Percentiles rank a stretch among this genome's conserved stretches.
Conservation (phyloP, 2,113 vertebrate species). For the Spea multiplicata region DNA sequence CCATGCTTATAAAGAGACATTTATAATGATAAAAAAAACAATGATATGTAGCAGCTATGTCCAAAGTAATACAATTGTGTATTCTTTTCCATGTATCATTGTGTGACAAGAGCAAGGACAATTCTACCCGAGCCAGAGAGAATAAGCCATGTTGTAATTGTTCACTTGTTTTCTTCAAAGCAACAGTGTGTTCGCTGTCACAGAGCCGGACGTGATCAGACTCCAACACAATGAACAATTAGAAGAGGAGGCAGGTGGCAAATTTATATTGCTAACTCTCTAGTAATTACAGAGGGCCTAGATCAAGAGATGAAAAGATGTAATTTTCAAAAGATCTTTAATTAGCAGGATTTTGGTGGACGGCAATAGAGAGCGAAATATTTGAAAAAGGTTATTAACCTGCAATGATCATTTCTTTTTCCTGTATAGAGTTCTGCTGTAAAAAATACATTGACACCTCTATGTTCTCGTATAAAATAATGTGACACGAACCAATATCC, state of each 20-base stretch:
- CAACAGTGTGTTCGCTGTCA: neutral
- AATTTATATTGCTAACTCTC: conserved; percentile 13
- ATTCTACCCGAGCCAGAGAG: too few relatives aligned
- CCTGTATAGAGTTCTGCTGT: neutral
- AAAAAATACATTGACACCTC: too few relatives aligned
- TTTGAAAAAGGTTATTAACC: neutral
- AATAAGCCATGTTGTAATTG: neutral
- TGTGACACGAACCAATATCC: too few relatives aligned
- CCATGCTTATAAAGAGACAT: too few relatives aligned
- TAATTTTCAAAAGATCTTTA: conserved; percentile 9
- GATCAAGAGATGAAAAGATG: conserved; percentile 5
- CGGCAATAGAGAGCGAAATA: neutral
- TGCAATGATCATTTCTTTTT: neutral
- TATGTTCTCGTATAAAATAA: too few relatives aligned
- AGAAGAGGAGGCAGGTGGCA: conserved; percentile 5
- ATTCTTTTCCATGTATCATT: neutral
- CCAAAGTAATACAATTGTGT: neutral
- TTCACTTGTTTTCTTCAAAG: neutral
- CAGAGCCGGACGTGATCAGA: neutral
- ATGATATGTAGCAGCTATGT: too few relatives aligned
- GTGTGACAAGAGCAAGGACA: neutral
- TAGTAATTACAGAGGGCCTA: neutral
- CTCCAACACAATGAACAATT: conserved; percentile 25
- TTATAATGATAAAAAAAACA: too few relatives aligned
- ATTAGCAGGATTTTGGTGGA: conserved; percentile 10